Evolutionary conservation across 1,140 invertebrate species (phyloP), one percentile per base, ranked within the genome.

Genomic region (Apis dorsata): DNA sequence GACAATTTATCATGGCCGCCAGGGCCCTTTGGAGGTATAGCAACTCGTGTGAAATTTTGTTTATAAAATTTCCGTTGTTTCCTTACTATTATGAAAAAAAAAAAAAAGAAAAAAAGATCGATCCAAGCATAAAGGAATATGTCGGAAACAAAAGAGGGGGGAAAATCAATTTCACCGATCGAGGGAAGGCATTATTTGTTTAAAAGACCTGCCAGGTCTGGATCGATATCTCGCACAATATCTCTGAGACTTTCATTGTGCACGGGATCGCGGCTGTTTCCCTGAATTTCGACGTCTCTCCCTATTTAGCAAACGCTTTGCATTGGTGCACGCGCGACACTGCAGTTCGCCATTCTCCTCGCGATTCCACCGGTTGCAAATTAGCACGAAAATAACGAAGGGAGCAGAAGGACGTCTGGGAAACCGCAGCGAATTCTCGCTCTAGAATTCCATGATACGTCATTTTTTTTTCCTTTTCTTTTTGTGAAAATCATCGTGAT

Each of bases 211-310:
- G 44, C 59, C 17, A 17, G 24, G 24, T 15, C 57, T 7, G 70
- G 73, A 69, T 76, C 70, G 76, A 81, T 78, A 80, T 51, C 53
- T 28, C 62, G 28, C 49, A 74, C 79, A 72, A 76, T 69, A 68
- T 74, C 79, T 74, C 79, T 81, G 81, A 83, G 81, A 68, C 59
- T 77, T 24, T 55, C 49, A 72, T 79, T 79, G 78, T 78, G 21
- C 11, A 2, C 19, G 51, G 55, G 66, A 70, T 49, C 21, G 77
- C 77, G 21, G 24, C 53, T 57, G 60, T 65, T 72, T 53, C 49
- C 60, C 69, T 72, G 69, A 60, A 79, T 63, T 79, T 79, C 79
- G 71, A 53, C 15, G 59, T 62, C 59, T 15, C 28, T 15, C 28
- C 24, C 34, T 55, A 51, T 76, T 76, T 76, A 51, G 51, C 51